Conservation (phyloP, 1,140 invertebrate species). For the Zaprionus nigranus region DNA sequence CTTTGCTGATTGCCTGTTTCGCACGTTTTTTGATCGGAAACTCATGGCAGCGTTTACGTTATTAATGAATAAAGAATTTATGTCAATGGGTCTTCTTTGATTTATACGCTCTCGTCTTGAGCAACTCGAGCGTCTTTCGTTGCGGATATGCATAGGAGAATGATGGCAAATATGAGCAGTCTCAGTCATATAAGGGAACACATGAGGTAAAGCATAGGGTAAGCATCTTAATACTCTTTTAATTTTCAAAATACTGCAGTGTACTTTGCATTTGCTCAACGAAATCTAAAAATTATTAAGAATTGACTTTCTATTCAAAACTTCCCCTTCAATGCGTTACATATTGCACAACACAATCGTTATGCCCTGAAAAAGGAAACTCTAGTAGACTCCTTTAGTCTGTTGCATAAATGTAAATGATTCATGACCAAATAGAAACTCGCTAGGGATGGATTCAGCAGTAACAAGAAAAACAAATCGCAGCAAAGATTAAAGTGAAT, state of each 20-base stretch:
- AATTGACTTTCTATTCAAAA: neutral
- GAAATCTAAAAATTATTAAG: neutral
- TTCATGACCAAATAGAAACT: slow-evolving; percentile 52
- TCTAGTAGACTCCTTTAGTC: neutral
- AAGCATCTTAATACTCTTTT: neutral
- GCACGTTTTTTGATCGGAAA: slow-evolving; percentile 19
- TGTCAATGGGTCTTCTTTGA: slow-evolving; percentile 49
- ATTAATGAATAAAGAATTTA: slow-evolving; percentile 63
- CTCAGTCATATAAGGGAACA: too few species aligned
- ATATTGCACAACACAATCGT: neutral
- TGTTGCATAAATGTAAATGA: slow-evolving; percentile 56
- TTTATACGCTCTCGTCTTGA: slow-evolving; percentile 38
- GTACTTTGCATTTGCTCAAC: neutral
- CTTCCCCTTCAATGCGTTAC: neutral
- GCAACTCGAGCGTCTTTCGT: neutral
- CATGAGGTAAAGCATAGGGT: neutral
- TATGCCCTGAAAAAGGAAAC: neutral
- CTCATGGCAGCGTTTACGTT: slow-evolving; percentile 51
- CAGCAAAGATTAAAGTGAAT: slow-evolving; percentile 64
- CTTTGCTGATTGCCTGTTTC: slow-evolving; percentile 11
- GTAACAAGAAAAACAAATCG: slow-evolving; percentile 53
- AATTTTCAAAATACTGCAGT: neutral
- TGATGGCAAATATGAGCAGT: neutral
- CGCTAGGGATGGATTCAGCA: slow-evolving; percentile 25
- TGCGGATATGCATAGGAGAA: neutral